phyloP scores from a whole-genome alignment of 2,797 vertebrate species.

The Mormyrops boulengeri region DNA sequence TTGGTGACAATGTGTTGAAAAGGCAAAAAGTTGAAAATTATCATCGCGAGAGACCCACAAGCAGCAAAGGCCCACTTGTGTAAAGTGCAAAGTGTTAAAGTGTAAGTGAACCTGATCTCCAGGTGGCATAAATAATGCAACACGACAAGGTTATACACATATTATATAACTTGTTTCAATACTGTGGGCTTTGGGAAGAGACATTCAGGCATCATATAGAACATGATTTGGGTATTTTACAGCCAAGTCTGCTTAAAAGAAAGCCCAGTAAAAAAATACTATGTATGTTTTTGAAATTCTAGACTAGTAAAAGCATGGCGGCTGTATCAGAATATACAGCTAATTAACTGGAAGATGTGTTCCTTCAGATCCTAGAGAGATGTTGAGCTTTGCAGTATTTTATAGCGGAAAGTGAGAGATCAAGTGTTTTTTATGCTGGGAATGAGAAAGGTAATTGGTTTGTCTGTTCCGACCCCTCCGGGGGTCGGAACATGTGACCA shows the following conservation, averaged over 20 bases:
- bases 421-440: background rate
- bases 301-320: background rate
- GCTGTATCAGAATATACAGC: background rate
- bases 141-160: background rate
- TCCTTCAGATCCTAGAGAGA: background rate
- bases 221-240: background rate
- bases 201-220: background rate
- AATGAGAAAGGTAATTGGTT: slow-evolving; percentile 8
- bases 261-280: background rate
- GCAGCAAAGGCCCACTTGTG: background rate
- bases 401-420: background rate
- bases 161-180: background rate
- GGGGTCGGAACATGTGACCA: background rate
- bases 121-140: background rate
- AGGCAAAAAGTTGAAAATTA: background rate
- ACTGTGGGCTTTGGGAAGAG: background rate
- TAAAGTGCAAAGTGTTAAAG: background rate
- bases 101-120: background rate
- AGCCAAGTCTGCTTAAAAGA: background rate
- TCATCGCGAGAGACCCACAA: background rate
- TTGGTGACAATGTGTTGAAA: background rate
- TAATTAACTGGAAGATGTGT: background rate
- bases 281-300: background rate
- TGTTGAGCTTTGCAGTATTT: slow-evolving; percentile 2
- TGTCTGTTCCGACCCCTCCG: background rate